A percentile compares a stretch with the other conserved stretches of the same genome.
Conservation (phyloP, 2,797 vertebrate species). For the Sparus aurata region DNA sequence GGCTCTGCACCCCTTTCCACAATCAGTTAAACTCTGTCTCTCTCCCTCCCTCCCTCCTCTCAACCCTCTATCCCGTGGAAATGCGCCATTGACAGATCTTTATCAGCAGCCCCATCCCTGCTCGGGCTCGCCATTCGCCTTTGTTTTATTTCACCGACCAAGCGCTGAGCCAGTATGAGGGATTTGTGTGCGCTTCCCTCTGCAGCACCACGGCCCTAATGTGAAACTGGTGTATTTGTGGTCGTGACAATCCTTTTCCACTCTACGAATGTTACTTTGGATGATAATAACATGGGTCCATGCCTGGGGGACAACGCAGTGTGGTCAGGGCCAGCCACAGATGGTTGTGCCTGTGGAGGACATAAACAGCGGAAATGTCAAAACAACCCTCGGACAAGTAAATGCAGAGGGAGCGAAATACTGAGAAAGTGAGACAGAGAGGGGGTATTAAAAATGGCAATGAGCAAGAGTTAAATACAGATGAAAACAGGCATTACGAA, state of each 20-base stretch:
- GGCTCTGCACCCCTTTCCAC: slow-evolving; percentile 37
- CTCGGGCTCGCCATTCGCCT: slow-evolving; percentile 64
- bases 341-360: slow-evolving; percentile 69
- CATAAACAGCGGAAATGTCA: slow-evolving; percentile 75
- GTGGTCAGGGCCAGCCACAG: slow-evolving; percentile 72
- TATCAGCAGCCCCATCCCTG: slow-evolving; percentile 77
- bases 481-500: slow-evolving; percentile 40
- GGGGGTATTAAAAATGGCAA: slow-evolving; percentile 27
- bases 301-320: slow-evolving; percentile 64
- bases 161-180: slow-evolving; percentile 72
- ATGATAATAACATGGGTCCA: slow-evolving; percentile 73
- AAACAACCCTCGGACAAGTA: slow-evolving; percentile 70
- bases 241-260: slow-evolving; percentile 67
- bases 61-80: slow-evolving; percentile 64
- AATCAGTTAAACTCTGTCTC: slow-evolving; percentile 32
- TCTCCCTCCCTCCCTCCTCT: slow-evolving; percentile 38
- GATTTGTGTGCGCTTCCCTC: slow-evolving; percentile 67
- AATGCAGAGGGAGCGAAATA: slow-evolving; percentile 24
- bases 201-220: slow-evolving; percentile 63
- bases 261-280: slow-evolving; percentile 60
- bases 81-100: slow-evolving; percentile 77
- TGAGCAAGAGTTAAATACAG: slow-evolving; percentile 22
- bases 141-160: slow-evolving; percentile 79
- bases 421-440: slow-evolving; percentile 44
- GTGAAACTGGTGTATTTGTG: slow-evolving; percentile 72